Conservation (phyloP, 2,113 vertebrate species). For the Burhinus bistriatus region DNA sequence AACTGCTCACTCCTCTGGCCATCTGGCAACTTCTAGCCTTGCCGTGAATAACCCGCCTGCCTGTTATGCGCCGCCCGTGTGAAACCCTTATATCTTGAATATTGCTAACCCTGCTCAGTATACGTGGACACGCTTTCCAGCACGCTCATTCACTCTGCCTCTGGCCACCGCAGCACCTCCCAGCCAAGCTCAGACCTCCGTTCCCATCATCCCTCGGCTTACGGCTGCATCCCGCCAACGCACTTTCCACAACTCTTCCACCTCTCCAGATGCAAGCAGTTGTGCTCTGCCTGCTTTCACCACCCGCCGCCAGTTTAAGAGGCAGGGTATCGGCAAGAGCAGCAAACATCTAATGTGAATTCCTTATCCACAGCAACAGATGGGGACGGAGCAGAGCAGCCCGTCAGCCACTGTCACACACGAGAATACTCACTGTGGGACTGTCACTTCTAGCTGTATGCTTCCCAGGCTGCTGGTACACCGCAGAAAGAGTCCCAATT, state of each 20-base stretch:
- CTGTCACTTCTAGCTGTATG: neutral
- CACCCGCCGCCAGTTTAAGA: neutral
- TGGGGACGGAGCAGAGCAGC: neutral
- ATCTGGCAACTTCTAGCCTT: neutral
- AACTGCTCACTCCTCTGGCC: neutral
- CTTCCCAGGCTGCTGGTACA: neutral
- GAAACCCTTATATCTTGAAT: neutral
- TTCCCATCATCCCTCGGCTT: neutral
- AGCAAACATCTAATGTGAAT: neutral
- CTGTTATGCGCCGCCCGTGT: rapidly evolving
- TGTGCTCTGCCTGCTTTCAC: neutral
- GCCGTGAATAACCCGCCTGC: neutral
- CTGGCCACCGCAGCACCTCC: neutral
- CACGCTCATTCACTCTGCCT: neutral
- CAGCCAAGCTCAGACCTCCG: neutral
- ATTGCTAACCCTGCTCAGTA: neutral
- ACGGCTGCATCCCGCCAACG: neutral
- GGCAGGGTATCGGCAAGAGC: neutral
- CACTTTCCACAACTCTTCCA: neutral
- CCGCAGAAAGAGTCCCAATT: neutral
- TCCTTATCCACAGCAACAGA: neutral
- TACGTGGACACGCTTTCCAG: neutral
- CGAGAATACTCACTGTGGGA: neutral
- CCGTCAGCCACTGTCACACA: neutral
- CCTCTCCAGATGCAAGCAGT: neutral